phyloP scores from a whole-genome alignment of 2,113 vertebrate species.

The Leptocoma aspasia region DNA sequence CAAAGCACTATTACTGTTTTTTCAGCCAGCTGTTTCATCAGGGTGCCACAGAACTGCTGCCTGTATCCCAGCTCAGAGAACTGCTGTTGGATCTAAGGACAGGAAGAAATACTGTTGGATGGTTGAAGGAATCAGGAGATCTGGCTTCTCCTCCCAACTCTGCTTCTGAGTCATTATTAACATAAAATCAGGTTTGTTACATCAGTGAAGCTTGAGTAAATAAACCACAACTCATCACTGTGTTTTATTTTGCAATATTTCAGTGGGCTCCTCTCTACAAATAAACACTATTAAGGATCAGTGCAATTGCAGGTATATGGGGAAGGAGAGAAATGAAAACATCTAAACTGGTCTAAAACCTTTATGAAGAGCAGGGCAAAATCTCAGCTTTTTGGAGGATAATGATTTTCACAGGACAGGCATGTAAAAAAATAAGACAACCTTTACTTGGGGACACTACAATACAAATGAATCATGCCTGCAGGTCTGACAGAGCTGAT shows the following conservation, averaged over 20 bases:
- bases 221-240: slow-evolving; percentile 56
- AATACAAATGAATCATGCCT: not conserved
- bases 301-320: not conserved
- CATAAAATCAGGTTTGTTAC: slow-evolving; percentile 63
- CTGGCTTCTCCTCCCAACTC: slow-evolving; percentile 42
- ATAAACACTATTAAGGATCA: slow-evolving; percentile 19
- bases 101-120: not conserved
- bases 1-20: not conserved
- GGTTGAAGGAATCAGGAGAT: slow-evolving; percentile 33
- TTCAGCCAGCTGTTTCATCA: not conserved
- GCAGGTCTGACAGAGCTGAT: not conserved
- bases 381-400: not conserved
- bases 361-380: not conserved
- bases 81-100: not conserved
- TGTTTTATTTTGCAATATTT: slow-evolving; percentile 62
- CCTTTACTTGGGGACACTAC: not conserved
- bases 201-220: slow-evolving; percentile 63
- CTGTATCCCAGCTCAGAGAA: not conserved
- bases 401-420: not conserved
- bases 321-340: not conserved
- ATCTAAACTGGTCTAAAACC: not conserved
- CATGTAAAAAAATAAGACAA: not conserved
- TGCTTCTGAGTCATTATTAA: slow-evolving; percentile 55
- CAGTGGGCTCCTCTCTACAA: slow-evolving; percentile 49
- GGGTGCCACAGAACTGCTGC: not conserved